Evolutionary conservation across 2,113 vertebrate species (phyloP), one percentile per base, ranked within the genome.

Genomic region (Leucoraja erinaceus): DNA sequence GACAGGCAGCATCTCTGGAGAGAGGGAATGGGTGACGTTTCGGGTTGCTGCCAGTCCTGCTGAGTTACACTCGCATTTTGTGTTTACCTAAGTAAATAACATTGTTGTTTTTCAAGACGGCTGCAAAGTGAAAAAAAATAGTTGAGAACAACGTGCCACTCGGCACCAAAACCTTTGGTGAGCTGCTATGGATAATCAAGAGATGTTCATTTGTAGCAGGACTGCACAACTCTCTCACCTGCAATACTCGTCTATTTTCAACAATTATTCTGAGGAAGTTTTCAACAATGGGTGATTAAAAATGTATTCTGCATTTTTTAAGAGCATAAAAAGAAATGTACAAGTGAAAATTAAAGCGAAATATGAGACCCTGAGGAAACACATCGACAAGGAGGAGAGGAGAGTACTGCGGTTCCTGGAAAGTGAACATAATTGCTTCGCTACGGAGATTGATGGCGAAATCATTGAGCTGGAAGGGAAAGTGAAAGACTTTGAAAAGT

Each of bases 401-500:
- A 72, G 90, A 54, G 10, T 74, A 5, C 90, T 91, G 31, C 90
- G 38, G 0, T 47, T 72, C 22, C 90, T 91, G 90, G 90, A 91
- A 10, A 72, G 10, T 54, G 66, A 91, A 38, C 66, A 91, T 20
- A 91, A 9, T 25, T 20, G 22, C 11, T 0, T 91, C 22, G 70
- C 68, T 3, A 54, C 66, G 9, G 90, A 91, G 33, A 91, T 91
- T 5, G 66, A 91, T 54, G 68, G 20, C 38, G 54, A 25, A 38
- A 91, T 91, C 90, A 72, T 18, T 22, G 9, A 91, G 9, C 33
- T 91, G 66, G 90, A 74, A 74, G 72, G 47, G 20, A 91, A 72
- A 91, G 68, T 72, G 90, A 72, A 54, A 54, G 90, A 91, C 20
- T 72, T 91, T 91, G 90, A 91, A 91, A 74, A 72, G 66, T 70